phyloP scores from a whole-genome alignment of 2,797 vertebrate species.

The Artibeus jamaicensis region DNA sequence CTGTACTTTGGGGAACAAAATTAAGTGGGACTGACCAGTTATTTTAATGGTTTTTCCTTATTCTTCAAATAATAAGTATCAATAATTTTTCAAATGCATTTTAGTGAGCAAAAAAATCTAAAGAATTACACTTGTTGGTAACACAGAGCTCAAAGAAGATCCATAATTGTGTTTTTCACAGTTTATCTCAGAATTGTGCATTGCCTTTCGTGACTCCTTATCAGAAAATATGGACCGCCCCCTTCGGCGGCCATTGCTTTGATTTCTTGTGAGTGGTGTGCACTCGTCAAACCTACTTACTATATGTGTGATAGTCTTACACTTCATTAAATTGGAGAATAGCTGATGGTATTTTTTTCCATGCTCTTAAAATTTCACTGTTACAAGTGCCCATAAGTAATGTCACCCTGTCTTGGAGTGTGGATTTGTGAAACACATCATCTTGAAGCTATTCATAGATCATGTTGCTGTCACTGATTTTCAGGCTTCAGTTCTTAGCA shows the following conservation, averaged over 20 bases:
- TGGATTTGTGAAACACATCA: background rate
- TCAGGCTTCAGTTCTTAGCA: background rate
- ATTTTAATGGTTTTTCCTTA: background rate
- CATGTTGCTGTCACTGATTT: background rate
- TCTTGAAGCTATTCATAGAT: background rate
- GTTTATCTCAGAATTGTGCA: background rate
- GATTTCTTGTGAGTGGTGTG: background rate
- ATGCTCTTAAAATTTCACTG: slow-evolving; percentile 13
- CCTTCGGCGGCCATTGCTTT: background rate
- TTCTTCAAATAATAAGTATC: background rate
- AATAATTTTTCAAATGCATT: background rate
- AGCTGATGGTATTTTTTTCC: slow-evolving; percentile 24
- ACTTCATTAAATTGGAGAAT: slow-evolving; percentile 29
- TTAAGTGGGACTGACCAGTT: background rate
- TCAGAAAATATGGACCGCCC: background rate
- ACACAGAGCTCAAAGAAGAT: background rate
- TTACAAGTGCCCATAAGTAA: slow-evolving; percentile 32
- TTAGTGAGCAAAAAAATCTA: background rate
- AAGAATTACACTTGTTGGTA: background rate
- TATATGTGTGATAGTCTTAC: background rate
- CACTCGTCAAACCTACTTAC: background rate
- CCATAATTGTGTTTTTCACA: background rate
- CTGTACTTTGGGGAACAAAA: background rate
- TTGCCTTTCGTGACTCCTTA: background rate
- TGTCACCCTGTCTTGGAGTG: background rate